Percentiles rank a stretch among this genome's conserved stretches.
Evolutionary conservation across 2,113 vertebrate genomes (phyloP).

Genomic region (Dipodomys spectabilis): DNA sequence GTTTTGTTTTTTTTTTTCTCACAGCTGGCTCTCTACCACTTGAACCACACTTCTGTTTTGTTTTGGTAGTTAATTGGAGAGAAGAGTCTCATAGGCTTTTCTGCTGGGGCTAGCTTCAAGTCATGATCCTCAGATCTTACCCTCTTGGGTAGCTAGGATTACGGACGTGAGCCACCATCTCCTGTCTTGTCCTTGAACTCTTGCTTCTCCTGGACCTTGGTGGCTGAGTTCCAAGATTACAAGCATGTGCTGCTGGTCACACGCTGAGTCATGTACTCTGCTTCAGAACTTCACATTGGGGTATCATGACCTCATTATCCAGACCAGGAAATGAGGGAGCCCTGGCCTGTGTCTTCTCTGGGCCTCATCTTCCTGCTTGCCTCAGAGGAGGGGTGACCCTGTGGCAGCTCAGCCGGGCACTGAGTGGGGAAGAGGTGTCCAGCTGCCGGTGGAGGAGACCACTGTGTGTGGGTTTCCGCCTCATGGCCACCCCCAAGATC

Average conservation of each 20-base stretch:
- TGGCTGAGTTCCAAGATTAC: not conserved
- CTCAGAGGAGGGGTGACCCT: not conserved
- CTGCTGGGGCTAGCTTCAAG: too few relatives aligned
- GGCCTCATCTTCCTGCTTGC: not conserved
- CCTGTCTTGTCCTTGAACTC: not conserved
- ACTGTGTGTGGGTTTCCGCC: too few relatives aligned
- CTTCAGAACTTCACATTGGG: not conserved
- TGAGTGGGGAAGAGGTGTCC: rapidly evolving
- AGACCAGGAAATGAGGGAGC: not conserved
- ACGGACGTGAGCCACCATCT: too few relatives aligned
- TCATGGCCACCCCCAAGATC: not conserved
- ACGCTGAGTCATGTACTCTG: not conserved
- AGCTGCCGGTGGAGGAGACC: too few relatives aligned
- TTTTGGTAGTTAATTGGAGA: too few relatives aligned
- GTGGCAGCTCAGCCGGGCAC: not conserved
- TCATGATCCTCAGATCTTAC: too few relatives aligned
- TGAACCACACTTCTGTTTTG: too few relatives aligned
- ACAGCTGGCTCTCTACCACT: too few relatives aligned
- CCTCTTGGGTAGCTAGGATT: too few relatives aligned
- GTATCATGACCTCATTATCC: not conserved
- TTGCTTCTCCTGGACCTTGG: not conserved
- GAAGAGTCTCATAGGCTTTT: too few relatives aligned
- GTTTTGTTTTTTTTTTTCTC: too few relatives aligned
- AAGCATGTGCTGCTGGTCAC: rapidly evolving
- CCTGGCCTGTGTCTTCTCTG: not conserved